These are phyloP conservation scores for Diphyllodes magnificus DNA, from an alignment of 2,113 vertebrate species.

Conservation along the genomic window DNA sequence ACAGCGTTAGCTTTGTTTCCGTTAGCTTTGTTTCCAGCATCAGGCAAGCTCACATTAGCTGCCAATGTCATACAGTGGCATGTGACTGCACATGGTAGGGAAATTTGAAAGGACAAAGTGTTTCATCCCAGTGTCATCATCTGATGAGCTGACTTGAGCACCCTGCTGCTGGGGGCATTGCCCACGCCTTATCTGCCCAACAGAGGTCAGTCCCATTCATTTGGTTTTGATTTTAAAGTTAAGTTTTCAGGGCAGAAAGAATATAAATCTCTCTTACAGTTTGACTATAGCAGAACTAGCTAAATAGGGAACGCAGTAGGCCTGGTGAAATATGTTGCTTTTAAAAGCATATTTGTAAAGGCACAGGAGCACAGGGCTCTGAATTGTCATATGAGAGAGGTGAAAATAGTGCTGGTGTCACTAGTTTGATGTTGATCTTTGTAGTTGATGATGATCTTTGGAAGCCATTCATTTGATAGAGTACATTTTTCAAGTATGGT, in stretches of 20 bases:
- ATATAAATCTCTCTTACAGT: background rate
- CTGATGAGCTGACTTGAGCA: background rate
- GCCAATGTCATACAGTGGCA: background rate
- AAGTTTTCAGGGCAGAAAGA: background rate
- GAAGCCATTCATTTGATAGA: background rate
- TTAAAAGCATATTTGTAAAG: background rate
- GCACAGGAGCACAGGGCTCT: background rate
- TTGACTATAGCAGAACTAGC: background rate
- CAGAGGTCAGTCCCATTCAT: background rate
- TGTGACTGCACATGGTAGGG: background rate
- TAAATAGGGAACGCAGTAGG: background rate
- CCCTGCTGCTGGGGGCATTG: background rate
- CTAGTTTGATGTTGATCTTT: background rate
- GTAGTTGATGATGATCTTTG: too few species aligned
- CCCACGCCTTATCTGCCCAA: background rate
- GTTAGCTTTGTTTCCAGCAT: background rate
- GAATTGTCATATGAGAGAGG: background rate
- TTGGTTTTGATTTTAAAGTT: background rate
- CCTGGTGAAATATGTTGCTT: background rate
- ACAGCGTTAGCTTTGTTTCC: slow-evolving; percentile 10
- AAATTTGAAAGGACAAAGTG: background rate
- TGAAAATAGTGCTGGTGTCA: background rate
- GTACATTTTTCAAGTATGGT: background rate
- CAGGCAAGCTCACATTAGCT: background rate
- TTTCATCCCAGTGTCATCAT: background rate